Evolutionary conservation across 2,888 invertebrate species (phyloP).

Genomic region (Rhingia campestris): DNA sequence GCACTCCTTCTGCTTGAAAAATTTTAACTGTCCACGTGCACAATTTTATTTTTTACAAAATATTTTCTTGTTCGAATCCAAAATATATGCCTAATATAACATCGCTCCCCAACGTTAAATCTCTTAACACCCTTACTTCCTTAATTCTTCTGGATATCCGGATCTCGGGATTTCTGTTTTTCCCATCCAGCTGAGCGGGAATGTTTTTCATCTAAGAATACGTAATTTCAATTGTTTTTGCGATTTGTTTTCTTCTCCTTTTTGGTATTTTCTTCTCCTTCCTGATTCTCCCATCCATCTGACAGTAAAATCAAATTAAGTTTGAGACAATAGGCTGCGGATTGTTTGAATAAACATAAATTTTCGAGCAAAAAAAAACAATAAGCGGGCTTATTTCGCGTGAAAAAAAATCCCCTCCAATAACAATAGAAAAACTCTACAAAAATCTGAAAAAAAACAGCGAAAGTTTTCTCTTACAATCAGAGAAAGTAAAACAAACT

Average conservation of each 20-base stretch:
- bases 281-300: conserved; percentile 10
- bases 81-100: too few species aligned
- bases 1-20: too few species aligned
- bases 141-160: background rate
- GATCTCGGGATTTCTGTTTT: conserved; percentile 9
- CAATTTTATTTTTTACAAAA: background rate
- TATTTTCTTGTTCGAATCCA: too few species aligned
- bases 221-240: conserved; percentile 44
- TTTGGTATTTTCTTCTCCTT: conserved; percentile 27
- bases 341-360: conserved; percentile 68
- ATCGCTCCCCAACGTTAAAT: background rate
- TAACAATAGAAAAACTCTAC: conserved; percentile 60
- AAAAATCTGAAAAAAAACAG: background rate
- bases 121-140: conserved; percentile 6
- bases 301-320: conserved; percentile 71
- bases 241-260: conserved; percentile 25
- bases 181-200: background rate
- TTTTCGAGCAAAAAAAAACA: conserved; percentile 33
- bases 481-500: conserved; percentile 32
- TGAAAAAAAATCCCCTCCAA: conserved; percentile 18
- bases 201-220: conserved; percentile 17
- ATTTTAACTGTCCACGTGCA: background rate
- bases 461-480: conserved; percentile 16
- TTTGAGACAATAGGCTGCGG: conserved; percentile 69
- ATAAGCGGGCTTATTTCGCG: conserved; percentile 54